Base-by-base conservation (phyloP, 2,797 vertebrate species). In the Thamnophis elegans region DNA sequence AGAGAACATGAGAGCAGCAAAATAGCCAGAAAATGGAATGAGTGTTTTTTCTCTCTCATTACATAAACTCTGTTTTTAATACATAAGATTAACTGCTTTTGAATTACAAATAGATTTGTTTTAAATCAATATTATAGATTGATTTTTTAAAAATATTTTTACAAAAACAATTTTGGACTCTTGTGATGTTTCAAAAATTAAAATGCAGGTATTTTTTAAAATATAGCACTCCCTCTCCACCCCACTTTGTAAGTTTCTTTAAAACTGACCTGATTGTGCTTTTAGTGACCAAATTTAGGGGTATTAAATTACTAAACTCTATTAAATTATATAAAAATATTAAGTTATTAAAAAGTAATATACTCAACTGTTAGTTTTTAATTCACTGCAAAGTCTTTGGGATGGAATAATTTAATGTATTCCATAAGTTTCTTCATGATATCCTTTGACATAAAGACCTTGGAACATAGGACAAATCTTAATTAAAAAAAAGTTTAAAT, bases 401-500 rank as follows among this genome's bases (percentile, higher is more conserved):
- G 36, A 20, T 53, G 82, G 90, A 91, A n/a, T 36, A 95, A 78
- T 86, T 86, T 93, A 58, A 93, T 94, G 94, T 92, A 93, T 82
- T 94, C 92, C 85, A 62, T 91, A 25, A 91, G 89, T 68, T 94
- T 96, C 62, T 86, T 94, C 53, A 73, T 95, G 95, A 94, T 42
- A 32, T 94, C 55, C 88, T 78, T 91, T 94, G 53, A 82, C 94
- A 85, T 92, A 94, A 94, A 93, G 85, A 93, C 88, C 94, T 96
- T 95, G 89, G 42, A 94, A 94, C 94, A 88, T 93, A 93, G 94
- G 92, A 42, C 93, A 92, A 95, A 89, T 94, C 94, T 94, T 96
- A 97, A 97, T 97, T 96, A 96, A 97, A 97, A 97, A 55, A 97
- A 96, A 97, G 97, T 96, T 95, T 97, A 96, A 97, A 97, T 95